Conservation (phyloP, 2,888 invertebrate species). For the Hyalella azteca region DNA sequence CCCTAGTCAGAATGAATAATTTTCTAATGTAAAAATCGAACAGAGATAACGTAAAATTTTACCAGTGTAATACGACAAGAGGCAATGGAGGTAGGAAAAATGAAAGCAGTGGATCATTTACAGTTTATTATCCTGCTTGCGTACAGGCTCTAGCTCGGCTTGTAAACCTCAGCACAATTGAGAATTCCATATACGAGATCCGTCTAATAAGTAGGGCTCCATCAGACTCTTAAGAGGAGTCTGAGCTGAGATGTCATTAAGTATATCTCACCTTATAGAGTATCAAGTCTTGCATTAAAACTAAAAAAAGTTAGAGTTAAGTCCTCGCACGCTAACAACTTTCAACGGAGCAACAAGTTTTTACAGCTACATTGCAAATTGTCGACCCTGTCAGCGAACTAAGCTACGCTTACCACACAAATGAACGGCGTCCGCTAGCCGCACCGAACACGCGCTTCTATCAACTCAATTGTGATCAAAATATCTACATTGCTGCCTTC, state of each 20-base stretch:
- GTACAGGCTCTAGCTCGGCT: background rate
- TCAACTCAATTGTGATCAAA: background rate
- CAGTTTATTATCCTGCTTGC: slow-evolving; percentile 7
- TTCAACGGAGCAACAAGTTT: slow-evolving; percentile 6
- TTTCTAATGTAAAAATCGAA: too few species aligned
- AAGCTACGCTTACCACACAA: background rate
- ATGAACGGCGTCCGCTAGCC: background rate
- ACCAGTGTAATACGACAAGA: too few species aligned
- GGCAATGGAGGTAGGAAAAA: background rate
- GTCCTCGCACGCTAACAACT: background rate
- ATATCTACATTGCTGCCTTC: background rate
- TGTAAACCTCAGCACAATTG: background rate
- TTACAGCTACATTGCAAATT: background rate
- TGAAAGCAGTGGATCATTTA: background rate
- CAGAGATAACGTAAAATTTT: too few species aligned
- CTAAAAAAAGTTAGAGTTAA: background rate
- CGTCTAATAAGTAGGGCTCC: background rate
- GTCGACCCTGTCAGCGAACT: slow-evolving; percentile 12
- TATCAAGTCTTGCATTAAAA: background rate
- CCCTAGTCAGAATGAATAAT: too few species aligned
- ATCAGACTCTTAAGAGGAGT: background rate
- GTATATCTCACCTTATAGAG: background rate
- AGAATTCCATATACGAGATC: slow-evolving; percentile 14
- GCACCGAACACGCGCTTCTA: too few species aligned
- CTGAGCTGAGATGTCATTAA: background rate